Evolutionary conservation across 2,113 vertebrate species (phyloP).

Genomic region (Lepus europaeus): DNA sequence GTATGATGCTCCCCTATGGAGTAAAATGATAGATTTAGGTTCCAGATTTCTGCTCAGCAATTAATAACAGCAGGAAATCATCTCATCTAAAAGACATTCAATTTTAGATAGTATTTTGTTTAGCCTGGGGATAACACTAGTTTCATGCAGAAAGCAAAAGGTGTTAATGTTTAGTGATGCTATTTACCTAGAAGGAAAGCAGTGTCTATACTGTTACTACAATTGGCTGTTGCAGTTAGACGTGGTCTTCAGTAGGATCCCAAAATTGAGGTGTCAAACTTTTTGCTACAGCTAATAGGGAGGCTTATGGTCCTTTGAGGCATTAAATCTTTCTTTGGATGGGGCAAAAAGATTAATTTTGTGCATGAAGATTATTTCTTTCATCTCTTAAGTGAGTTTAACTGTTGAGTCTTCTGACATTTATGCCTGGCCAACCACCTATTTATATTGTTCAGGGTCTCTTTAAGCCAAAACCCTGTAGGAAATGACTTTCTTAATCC

Average conservation of each 20-base stretch:
- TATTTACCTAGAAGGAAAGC: not conserved
- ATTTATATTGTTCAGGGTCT: not conserved
- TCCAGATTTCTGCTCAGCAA: slow-evolving; percentile 20
- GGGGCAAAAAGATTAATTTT: not conserved
- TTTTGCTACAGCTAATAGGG: not conserved
- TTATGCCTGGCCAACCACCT: not conserved
- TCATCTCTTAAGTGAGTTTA: slow-evolving; percentile 42
- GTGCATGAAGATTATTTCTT: slow-evolving; percentile 48
- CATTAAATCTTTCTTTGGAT: not conserved
- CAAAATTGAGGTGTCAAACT: not conserved
- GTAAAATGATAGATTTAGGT: slow-evolving; percentile 28
- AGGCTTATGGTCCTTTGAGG: not conserved
- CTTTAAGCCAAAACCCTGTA: slow-evolving; percentile 24
- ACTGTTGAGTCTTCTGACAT: slow-evolving; percentile 6
- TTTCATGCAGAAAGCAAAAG: slow-evolving; percentile 8
- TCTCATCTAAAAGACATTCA: slow-evolving; percentile 19
- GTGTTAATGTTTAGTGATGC: not conserved
- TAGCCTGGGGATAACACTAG: not conserved
- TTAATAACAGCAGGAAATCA: slow-evolving; percentile 47
- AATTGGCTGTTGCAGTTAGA: not conserved
- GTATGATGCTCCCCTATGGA: not conserved
- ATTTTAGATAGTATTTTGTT: slow-evolving; percentile 48
- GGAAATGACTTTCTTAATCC: not conserved
- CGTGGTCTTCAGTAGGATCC: not conserved
- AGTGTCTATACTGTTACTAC: not conserved